Base-by-base conservation (phyloP, 1,140 invertebrate species). In the Leptopilina boulardi region DNA sequence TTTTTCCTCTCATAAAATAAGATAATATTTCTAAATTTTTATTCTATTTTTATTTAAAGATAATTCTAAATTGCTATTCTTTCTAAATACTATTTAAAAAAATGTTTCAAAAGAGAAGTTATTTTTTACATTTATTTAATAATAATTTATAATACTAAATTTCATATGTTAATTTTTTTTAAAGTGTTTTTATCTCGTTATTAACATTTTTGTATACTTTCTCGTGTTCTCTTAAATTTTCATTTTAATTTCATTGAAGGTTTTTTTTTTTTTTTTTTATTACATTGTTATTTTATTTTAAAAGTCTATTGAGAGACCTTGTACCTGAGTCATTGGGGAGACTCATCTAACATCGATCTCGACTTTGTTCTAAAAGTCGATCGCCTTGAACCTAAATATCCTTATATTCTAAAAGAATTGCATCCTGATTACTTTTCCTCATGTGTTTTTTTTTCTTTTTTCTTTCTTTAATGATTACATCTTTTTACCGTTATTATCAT, bases 331-430 rank as follows among this genome's bases (percentile, higher is more conserved):
- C 81, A 78, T 75, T 80, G 41, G 41, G 11, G 23, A 66, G 23
- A 66, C 59, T 66, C 59, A 66, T 30, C 21, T 66, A n/a, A 76
- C 71, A 51, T 66, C 19, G n/a, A 42, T 30, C 71, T 73, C 30
- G 34, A 78, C 80, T 78, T 78, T 76, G 74, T 77, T 70, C 41
- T 30, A 19, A 79, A 59, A 73, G 72, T 59, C 6, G 78, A 78
- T 82, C 56, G 79, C 78, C 81, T 82, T 82, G 81, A 80, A 80
- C 78, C 76, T 77, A 41, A 41, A 73, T 11, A 79, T 78, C 75
- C 75, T 75, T 78, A 81, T 81, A 72, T 75, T 80, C n/a, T 38
- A 38, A 51, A 71, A 18, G 59, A 51, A 74, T 38, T 78, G 70
- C 74, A 51, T 51, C 47, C 47, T 51, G 15, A 51, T 51, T 51